phyloP scores from a whole-genome alignment of 2,888 invertebrate species.

The Tethea ocularis region DNA sequence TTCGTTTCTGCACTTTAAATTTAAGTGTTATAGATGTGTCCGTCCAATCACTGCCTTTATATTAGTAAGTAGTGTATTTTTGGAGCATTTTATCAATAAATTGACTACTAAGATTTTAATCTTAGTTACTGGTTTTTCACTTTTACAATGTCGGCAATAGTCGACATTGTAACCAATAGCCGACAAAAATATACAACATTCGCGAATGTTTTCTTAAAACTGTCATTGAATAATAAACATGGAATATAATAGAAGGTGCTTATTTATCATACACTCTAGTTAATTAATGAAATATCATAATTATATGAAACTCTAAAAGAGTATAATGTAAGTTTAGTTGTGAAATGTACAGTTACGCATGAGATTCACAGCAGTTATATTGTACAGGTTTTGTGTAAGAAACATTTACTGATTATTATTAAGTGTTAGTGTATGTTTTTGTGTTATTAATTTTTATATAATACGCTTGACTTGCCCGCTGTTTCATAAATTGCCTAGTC shows the following conservation, averaged over 20 bases:
- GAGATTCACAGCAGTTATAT: constrained; percentile 71
- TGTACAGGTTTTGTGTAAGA: constrained; percentile 56
- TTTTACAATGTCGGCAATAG: neutral
- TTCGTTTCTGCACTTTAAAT: neutral
- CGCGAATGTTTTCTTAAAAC: neutral
- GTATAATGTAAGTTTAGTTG: constrained; percentile 34
- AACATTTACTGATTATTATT: constrained; percentile 44
- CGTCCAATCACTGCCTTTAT: constrained; percentile 10
- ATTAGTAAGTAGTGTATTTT: constrained; percentile 20
- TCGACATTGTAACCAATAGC: neutral
- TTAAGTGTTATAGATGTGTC: neutral
- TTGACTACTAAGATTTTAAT: neutral
- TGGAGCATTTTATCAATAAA: constrained; percentile 14
- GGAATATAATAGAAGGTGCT: constrained; percentile 16
- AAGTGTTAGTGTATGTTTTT: constrained; percentile 22
- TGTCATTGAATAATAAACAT: constrained; percentile 6
- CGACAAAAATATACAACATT: neutral
- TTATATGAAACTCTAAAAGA: constrained; percentile 10
- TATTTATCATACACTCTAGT: constrained; percentile 7
- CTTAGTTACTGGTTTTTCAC: neutral
- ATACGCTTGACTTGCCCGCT: constrained; percentile 58
- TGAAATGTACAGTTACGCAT: constrained; percentile 81
- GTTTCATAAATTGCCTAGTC: constrained; percentile 72
- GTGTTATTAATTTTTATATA: constrained; percentile 26
- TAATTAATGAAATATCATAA: constrained; percentile 7